Evolutionary conservation across 2,888 invertebrate species (phyloP).

Genomic region (Euclidia mi): DNA sequence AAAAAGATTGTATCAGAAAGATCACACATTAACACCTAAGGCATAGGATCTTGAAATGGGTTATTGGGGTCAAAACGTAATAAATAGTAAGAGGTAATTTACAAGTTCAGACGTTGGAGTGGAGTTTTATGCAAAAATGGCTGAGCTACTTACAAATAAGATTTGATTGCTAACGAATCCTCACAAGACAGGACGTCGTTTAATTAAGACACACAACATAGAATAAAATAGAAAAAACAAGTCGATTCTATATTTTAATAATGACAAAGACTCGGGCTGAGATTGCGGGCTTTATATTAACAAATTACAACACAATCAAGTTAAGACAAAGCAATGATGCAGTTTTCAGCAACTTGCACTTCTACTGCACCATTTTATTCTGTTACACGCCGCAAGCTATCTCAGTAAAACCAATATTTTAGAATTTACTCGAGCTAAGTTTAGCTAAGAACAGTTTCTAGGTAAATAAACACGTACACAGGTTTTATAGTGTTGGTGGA

Average conservation of each 20-base stretch:
- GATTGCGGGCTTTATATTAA: too few species aligned
- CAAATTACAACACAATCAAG: background rate
- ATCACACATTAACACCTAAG: background rate
- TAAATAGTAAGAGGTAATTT: background rate
- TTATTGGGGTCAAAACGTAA: too few species aligned
- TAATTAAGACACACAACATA: too few species aligned
- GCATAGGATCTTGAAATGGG: too few species aligned
- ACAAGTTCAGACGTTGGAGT: too few species aligned
- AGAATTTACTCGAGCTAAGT: background rate
- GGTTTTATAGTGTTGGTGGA: background rate
- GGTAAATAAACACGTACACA: too few species aligned
- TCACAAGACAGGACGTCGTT: too few species aligned
- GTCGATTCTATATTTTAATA: too few species aligned
- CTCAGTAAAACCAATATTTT: constrained; percentile 5
- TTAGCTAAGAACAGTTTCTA: constrained; percentile 11
- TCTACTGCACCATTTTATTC: background rate
- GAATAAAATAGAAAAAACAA: too few species aligned
- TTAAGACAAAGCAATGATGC: background rate
- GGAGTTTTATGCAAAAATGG: background rate
- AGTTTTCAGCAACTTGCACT: background rate
- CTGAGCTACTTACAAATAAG: too few species aligned
- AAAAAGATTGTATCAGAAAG: background rate
- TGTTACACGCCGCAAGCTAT: background rate
- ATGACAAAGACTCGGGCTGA: too few species aligned
- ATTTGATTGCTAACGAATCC: too few species aligned